A percentile compares a stretch with the other conserved stretches of the same genome.
Conservation (phyloP, 2,797 vertebrate genomes). For the Myiothlypis coronata region DNA sequence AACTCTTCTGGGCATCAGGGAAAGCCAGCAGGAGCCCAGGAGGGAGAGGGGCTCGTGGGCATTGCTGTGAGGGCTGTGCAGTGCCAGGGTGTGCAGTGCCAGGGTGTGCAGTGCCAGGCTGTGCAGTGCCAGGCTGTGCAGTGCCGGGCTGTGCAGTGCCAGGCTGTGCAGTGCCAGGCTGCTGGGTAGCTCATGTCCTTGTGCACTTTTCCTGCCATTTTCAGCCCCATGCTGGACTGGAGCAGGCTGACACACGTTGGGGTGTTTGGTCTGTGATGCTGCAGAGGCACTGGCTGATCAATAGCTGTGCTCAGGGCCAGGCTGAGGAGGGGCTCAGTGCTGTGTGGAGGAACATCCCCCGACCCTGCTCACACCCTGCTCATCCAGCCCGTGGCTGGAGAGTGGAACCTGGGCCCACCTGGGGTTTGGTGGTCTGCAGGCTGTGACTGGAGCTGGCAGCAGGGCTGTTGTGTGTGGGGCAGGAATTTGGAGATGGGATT, state of each 20-base stretch:
- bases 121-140: neutral
- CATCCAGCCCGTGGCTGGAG: accelerated
- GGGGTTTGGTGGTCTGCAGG: neutral
- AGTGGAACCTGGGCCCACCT: neutral
- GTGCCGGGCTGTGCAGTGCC: neutral
- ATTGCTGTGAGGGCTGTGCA: neutral
- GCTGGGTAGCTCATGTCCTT: neutral
- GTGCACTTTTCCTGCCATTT: neutral
- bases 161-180: neutral
- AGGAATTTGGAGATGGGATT: neutral
- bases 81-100: neutral
- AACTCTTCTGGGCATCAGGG: neutral
- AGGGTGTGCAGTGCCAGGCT: neutral
- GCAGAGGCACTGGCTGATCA: neutral
- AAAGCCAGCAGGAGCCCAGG: neutral
- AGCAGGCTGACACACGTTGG: neutral
- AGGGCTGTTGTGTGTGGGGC: neutral
- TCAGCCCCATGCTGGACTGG: accelerated
- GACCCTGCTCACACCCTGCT: neutral
- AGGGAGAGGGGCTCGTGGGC: neutral
- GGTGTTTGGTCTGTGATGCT: neutral
- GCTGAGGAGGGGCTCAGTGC: neutral
- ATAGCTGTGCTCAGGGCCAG: neutral
- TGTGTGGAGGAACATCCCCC: neutral
- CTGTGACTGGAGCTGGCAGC: neutral